phyloP scores from a whole-genome alignment of 2,888 invertebrate species.

The Lasiommata megera region DNA sequence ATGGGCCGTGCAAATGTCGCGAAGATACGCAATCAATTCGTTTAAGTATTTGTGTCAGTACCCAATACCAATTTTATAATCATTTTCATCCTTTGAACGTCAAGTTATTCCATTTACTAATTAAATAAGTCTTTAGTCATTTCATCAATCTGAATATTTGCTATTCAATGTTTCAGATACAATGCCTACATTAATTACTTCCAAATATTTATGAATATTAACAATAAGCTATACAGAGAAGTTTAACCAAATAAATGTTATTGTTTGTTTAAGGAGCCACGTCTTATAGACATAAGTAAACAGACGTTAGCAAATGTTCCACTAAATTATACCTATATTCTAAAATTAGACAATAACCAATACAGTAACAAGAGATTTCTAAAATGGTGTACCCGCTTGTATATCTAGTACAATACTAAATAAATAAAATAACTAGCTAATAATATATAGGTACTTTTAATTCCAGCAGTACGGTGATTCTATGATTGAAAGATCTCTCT shows the following conservation, averaged over 20 bases:
- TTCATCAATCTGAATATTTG: not conserved
- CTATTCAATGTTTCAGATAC: not conserved
- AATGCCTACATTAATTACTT: not conserved
- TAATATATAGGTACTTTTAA: too few relatives aligned
- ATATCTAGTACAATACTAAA: too few relatives aligned
- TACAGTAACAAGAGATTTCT: too few relatives aligned
- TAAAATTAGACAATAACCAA: too few relatives aligned
- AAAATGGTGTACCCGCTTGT: too few relatives aligned
- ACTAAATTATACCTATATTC: too few relatives aligned
- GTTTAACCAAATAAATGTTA: not conserved
- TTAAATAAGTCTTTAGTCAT: not conserved
- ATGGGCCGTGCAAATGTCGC: not conserved
- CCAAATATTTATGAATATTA: not conserved
- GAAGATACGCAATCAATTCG: not conserved
- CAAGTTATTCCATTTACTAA: not conserved
- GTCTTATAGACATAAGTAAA: too few relatives aligned
- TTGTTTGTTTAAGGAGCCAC: not conserved
- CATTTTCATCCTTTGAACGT: not conserved
- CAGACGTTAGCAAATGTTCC: too few relatives aligned
- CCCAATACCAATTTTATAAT: not conserved
- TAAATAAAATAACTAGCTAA: too few relatives aligned
- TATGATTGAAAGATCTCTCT: too few relatives aligned
- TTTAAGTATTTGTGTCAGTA: not conserved
- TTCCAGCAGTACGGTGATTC: too few relatives aligned
- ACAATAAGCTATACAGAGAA: not conserved